Conservation (phyloP, 37 sponge, comb jelly and placozoan genomes). For the Ianthella basta region DNA sequence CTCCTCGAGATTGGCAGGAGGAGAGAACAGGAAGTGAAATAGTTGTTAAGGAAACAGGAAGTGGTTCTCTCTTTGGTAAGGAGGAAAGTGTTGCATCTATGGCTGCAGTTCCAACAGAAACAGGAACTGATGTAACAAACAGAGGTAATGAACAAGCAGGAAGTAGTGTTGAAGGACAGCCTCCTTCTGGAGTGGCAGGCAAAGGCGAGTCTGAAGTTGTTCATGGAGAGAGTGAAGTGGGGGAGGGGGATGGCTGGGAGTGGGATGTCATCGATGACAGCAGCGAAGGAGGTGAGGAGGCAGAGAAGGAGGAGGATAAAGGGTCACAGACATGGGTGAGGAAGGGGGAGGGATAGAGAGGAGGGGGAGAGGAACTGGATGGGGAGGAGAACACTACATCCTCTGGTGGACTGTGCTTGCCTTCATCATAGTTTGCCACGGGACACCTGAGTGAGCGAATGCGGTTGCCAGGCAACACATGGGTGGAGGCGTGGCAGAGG, state of each 20-base stretch:
- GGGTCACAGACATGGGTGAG: neutral
- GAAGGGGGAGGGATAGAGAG: neutral
- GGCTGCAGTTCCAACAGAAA: neutral
- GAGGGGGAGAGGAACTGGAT: neutral
- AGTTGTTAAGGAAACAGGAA: neutral
- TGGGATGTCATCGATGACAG: conserved; percentile 5
- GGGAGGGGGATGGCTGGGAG: conserved; percentile 29
- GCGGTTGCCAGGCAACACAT: conserved; percentile 76
- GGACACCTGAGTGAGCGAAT: conserved; percentile 91
- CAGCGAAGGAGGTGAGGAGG: conserved; percentile 8
- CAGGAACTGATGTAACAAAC: neutral
- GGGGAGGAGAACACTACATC: neutral
- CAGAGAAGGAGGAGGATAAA: conserved; percentile 1
- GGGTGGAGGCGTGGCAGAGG: conserved; percentile 87
- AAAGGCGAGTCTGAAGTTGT: neutral
- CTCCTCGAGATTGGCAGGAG: conserved; percentile 96
- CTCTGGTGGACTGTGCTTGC: neutral
- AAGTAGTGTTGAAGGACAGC: neutral
- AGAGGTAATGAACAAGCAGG: neutral
- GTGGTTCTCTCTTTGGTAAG: neutral
- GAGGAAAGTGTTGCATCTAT: neutral
- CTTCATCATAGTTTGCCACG: conserved; percentile 31
- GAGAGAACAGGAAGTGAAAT: neutral
- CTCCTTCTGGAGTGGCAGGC: neutral
- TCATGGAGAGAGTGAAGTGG: neutral